Evolutionary conservation across 2,113 vertebrate species (phyloP).

Genomic region (Toxostoma redivivum): DNA sequence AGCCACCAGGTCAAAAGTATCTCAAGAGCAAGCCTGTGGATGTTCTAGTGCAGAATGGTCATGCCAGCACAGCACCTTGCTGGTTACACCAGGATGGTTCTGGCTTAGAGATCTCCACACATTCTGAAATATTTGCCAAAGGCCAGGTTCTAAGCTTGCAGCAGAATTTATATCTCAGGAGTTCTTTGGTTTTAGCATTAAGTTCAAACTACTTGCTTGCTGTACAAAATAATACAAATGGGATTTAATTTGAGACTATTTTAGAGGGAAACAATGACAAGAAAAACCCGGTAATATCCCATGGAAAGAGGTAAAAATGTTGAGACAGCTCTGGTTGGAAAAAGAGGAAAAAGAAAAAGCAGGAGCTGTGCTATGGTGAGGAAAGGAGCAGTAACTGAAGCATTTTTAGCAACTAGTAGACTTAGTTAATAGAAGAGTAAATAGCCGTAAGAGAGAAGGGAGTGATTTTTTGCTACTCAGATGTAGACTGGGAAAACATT

Average conservation of each 20-base stretch:
- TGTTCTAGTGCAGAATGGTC: not conserved
- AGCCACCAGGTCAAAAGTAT: not conserved
- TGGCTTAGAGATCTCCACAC: not conserved
- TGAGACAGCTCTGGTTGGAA: not conserved
- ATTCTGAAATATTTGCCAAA: not conserved
- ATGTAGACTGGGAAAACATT: not conserved
- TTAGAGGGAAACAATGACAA: not conserved
- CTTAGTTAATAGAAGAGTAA: not conserved
- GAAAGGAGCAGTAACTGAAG: not conserved
- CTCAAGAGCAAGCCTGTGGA: not conserved
- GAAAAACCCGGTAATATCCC: not conserved
- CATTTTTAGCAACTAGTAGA: not conserved
- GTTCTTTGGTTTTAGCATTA: not conserved
- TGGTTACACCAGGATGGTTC: not conserved
- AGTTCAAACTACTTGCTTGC: not conserved
- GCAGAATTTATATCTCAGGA: not conserved
- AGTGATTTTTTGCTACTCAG: not conserved
- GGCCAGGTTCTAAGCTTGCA: not conserved
- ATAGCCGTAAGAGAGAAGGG: not conserved
- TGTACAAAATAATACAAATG: not conserved
- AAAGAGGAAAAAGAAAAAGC: not conserved
- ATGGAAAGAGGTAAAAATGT: not conserved
- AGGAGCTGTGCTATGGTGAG: not conserved
- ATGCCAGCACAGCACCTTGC: not conserved
- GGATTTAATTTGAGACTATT: not conserved